Evolutionary conservation across 2,888 invertebrate species (phyloP).

Genomic region (Pardosa pseudoannulata): DNA sequence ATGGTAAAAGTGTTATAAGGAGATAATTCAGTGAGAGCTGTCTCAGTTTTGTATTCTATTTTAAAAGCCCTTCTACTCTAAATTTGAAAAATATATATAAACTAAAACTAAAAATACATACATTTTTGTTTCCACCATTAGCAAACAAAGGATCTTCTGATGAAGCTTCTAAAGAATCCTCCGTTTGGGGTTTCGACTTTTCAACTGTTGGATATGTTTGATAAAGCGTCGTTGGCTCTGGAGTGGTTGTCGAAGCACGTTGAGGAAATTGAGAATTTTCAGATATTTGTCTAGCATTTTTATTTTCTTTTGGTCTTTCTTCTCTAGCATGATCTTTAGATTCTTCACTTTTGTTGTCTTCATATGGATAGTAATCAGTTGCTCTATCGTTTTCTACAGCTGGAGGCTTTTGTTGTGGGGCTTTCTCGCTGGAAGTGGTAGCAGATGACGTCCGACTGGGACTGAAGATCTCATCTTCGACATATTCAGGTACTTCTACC

Average conservation of each 20-base stretch:
- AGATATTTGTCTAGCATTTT: not conserved
- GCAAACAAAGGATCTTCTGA: slow-evolving; percentile 63
- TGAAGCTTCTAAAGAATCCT: slow-evolving; percentile 18
- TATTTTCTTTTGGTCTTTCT: slow-evolving; percentile 22
- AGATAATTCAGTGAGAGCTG: no score
- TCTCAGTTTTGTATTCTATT: no score
- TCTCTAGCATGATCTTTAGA: slow-evolving; percentile 30
- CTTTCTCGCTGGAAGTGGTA: slow-evolving; percentile 37
- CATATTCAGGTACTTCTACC: slow-evolving; percentile 21
- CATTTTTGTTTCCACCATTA: slow-evolving; percentile 47
- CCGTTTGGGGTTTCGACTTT: not conserved
- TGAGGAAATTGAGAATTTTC: slow-evolving; percentile 5
- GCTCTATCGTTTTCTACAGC: slow-evolving; percentile 33
- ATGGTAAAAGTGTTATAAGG: no score
- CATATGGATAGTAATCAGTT: slow-evolving; percentile 43
- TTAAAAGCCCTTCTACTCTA: no score
- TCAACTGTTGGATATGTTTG: slow-evolving; percentile 18
- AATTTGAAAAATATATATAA: not conserved
- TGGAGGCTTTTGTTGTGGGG: slow-evolving; percentile 26
- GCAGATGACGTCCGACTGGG: slow-evolving; percentile 58
- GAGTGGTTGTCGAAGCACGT: slow-evolving; percentile 6
- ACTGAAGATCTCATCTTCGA: slow-evolving; percentile 57
- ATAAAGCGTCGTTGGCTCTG: slow-evolving; percentile 10
- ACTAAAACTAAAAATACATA: not conserved
- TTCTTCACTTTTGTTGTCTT: slow-evolving; percentile 41